Conservation (phyloP, 2,797 vertebrate species). For the Bradypodion ventrale region DNA sequence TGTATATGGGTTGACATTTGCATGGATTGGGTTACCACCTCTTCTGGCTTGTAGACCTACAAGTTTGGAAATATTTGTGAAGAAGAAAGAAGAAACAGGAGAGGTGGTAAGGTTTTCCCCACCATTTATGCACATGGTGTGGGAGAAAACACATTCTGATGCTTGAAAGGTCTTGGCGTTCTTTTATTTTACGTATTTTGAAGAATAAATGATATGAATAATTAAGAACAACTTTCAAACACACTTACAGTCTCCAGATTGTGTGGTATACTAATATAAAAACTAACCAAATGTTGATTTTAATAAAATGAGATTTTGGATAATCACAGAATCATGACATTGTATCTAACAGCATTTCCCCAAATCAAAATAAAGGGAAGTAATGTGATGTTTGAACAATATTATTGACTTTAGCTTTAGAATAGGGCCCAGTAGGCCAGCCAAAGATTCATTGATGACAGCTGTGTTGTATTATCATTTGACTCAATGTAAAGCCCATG, state of each 20-base stretch:
- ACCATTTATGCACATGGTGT: too few species aligned
- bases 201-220: neutral
- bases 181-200: neutral
- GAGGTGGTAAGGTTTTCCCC: too few species aligned
- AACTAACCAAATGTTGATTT: neutral
- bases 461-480: neutral
- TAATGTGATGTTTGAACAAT: neutral
- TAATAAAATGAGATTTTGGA: neutral
- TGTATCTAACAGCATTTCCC: conserved; percentile 14
- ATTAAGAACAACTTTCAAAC: neutral
- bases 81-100: too few species aligned
- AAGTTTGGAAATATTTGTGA: too few species aligned
- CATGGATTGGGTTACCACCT: neutral
- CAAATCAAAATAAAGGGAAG: conserved; percentile 16
- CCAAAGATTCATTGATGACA: neutral
- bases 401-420: neutral
- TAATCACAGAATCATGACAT: neutral
- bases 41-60: too few species aligned
- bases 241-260: neutral
- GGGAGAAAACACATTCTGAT: neutral
- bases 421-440: neutral
- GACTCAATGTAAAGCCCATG: neutral
- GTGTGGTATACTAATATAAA: neutral
- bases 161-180: neutral
- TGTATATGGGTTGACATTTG: too few species aligned